phyloP scores from a whole-genome alignment of 1,140 invertebrate genomes.

The Temnothorax nylanderi region DNA sequence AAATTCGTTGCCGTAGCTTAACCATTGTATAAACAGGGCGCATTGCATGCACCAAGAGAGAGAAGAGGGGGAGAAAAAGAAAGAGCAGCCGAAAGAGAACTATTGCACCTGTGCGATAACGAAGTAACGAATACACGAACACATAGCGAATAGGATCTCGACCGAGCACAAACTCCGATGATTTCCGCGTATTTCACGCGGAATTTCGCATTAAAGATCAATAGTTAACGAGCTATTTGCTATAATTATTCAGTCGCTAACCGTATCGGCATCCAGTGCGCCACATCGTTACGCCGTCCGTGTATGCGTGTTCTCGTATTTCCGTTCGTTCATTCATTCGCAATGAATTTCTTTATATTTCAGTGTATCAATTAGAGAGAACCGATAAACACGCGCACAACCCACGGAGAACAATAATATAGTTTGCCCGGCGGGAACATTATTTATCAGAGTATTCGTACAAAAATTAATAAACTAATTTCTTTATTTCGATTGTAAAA shows the following conservation, averaged over 20 bases:
- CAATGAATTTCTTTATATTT: conserved; percentile 51
- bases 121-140: conserved; percentile 6
- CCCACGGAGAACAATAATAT: neutral
- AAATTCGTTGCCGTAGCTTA: conserved; percentile 51
- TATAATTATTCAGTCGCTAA: conserved; percentile 49
- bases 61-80: neutral
- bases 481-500: neutral
- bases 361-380: conserved; percentile 28
- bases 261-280: neutral
- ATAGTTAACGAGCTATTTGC: conserved; percentile 53
- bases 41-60: conserved; percentile 9
- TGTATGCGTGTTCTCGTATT: conserved; percentile 1
- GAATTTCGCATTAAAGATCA: conserved; percentile 52
- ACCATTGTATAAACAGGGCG: conserved; percentile 48
- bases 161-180: neutral
- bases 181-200: conserved; percentile 28
- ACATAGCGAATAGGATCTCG: conserved; percentile 25
- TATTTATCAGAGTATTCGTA: neutral
- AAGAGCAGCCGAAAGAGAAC: neutral
- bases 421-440: neutral
- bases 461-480: neutral
- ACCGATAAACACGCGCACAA: conserved; percentile 9
- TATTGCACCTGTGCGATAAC: conserved; percentile 6
- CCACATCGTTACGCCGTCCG: conserved; percentile 12
- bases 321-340: conserved; percentile 24